A percentile compares a stretch with the other conserved stretches of the same genome.
phyloP scores from a whole-genome alignment of 37 sponge, comb jelly and placozoan genomes.

The Halichondria panicea region DNA sequence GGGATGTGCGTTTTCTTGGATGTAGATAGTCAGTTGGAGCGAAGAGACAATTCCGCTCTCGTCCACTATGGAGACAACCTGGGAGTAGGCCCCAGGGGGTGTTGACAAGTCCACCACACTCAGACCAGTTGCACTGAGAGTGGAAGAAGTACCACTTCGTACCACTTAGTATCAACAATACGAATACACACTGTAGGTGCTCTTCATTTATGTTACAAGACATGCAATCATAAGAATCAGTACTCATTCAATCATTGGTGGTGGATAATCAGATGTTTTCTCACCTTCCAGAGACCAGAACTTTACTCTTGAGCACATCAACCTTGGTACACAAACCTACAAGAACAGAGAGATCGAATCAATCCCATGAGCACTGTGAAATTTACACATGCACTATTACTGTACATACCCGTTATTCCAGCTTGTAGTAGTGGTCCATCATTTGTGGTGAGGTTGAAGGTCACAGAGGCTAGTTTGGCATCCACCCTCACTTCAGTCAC shows the following conservation, averaged over 20 bases:
- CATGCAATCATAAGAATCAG: too few species aligned
- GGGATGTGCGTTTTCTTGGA: neutral
- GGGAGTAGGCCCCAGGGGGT: neutral
- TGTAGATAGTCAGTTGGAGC: conserved; percentile 19
- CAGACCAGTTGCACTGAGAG: conserved; percentile 30
- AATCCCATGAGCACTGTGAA: neutral
- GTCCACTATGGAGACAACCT: conserved; percentile 44
- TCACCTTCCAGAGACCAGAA: conserved; percentile 18
- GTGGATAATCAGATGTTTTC: neutral
- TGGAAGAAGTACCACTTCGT: neutral
- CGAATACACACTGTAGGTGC: too few species aligned
- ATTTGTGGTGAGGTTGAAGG: conserved; percentile 15
- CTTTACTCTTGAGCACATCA: conserved; percentile 13
- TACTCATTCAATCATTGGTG: neutral
- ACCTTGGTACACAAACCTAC: conserved; percentile 7
- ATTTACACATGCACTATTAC: neutral
- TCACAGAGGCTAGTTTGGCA: conserved; percentile 1
- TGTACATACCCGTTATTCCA: conserved; percentile 11
- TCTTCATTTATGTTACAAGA: too few species aligned
- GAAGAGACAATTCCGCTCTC: conserved; percentile 30
- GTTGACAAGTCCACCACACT: conserved; percentile 35
- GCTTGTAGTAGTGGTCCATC: conserved; percentile 32
- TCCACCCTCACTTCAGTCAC: conserved; percentile 17
- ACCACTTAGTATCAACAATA: too few species aligned
- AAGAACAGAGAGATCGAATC: neutral